Conservation (phyloP, 2,888 invertebrate genomes). For the Lamellibrachia columna region DNA sequence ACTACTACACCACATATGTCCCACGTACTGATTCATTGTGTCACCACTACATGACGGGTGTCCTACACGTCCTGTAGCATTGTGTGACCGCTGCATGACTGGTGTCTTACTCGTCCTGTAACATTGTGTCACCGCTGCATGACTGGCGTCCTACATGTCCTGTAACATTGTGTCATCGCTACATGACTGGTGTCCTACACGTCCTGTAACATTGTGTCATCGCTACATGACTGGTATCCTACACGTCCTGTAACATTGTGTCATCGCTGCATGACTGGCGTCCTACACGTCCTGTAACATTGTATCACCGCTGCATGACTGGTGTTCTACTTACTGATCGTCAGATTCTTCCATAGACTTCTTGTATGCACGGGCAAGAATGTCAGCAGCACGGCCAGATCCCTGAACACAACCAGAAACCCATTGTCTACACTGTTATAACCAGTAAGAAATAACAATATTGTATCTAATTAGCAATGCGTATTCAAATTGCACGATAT, state of each 20-base stretch:
- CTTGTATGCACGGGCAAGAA: constrained; percentile 60
- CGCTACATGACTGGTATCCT: neutral
- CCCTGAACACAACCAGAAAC: constrained; percentile 47
- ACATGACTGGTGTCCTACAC: too few species aligned
- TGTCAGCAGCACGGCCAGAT: constrained; percentile 64
- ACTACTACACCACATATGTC: neutral
- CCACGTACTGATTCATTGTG: neutral
- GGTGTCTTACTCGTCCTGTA: neutral
- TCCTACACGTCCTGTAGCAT: neutral
- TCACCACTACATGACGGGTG: neutral
- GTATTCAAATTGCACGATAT: too few species aligned
- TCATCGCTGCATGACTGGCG: neutral
- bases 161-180: neutral
- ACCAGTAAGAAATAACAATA: neutral
- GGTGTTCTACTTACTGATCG: neutral
- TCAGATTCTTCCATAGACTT: constrained; percentile 39
- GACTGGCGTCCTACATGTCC: neutral
- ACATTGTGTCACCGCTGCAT: neutral
- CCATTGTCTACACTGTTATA: constrained; percentile 14
- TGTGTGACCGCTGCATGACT: too few species aligned
- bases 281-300: neutral
- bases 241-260: too few species aligned
- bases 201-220: neutral
- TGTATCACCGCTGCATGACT: neutral
- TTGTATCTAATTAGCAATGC: too few species aligned